A percentile compares a stretch with the other conserved stretches of the same genome.
Conservation (phyloP, 2,797 vertebrate species). For the Dermochelys coriacea region DNA sequence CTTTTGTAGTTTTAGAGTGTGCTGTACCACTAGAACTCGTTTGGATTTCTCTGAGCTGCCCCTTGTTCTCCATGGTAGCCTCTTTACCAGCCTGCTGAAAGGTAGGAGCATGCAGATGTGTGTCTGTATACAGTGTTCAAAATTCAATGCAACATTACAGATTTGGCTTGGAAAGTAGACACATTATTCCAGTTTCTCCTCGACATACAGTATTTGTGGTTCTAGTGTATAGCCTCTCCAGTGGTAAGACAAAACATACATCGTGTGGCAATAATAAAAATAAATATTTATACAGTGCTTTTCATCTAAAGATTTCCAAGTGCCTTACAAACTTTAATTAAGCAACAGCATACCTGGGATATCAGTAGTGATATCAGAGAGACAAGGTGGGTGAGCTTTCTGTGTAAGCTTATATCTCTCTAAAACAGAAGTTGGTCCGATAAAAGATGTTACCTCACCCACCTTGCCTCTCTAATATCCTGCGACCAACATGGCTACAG, state of each 20-base stretch:
- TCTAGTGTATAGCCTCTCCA: background rate
- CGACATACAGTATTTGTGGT: background rate
- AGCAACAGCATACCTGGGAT: background rate
- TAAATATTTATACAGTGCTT: background rate
- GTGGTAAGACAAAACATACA: background rate
- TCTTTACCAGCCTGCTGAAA: too few relatives aligned
- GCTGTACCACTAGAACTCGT: background rate
- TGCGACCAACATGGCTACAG: background rate
- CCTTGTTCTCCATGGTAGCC: background rate
- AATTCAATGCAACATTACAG: too few relatives aligned
- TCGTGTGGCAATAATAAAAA: background rate
- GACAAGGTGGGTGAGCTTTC: too few relatives aligned
- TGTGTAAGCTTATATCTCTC: too few relatives aligned
- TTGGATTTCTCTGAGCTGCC: background rate
- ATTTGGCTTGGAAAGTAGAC: too few relatives aligned
- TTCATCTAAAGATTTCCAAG: background rate
- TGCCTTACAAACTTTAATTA: background rate
- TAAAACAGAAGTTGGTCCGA: too few relatives aligned
- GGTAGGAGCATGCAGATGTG: too few relatives aligned
- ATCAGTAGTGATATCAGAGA: background rate
- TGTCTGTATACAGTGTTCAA: too few relatives aligned
- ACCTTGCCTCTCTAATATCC: background rate
- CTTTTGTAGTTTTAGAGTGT: background rate
- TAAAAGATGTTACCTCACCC: background rate
- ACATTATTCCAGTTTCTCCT: background rate